Conservation (phyloP, 1,140 invertebrate species). For the Hylaeus volcanicus region DNA sequence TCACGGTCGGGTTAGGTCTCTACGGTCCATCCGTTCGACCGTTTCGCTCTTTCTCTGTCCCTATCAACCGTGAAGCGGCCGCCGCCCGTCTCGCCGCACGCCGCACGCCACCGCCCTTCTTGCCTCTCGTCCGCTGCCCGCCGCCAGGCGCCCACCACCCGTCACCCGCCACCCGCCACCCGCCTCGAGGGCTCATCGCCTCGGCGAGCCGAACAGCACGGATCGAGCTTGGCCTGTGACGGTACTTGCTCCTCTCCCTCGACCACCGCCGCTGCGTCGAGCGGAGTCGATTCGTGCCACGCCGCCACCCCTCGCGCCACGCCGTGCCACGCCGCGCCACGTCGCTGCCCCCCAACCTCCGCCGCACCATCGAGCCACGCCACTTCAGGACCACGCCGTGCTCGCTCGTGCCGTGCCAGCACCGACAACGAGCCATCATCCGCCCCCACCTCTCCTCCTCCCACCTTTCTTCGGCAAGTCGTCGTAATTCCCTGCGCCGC, state of each 20-base stretch:
- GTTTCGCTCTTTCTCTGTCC: conserved; percentile 5
- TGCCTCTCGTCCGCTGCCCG: conserved; percentile 16
- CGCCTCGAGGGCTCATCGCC: conserved; percentile 76
- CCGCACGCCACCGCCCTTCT: conserved; percentile 18
- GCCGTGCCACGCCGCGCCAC: conserved; percentile 64
- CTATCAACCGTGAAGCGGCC: conserved; percentile 23
- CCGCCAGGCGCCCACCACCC: conserved; percentile 9
- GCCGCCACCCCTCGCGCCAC: conserved; percentile 64
- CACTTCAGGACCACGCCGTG: conserved; percentile 10
- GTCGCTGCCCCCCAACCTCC: neutral
- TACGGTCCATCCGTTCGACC: conserved; percentile 17
- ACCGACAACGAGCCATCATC: conserved; percentile 45
- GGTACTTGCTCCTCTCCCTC: conserved; percentile 44
- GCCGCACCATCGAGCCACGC: neutral
- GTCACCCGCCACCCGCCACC: conserved; percentile 21
- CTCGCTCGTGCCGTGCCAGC: conserved; percentile 29
- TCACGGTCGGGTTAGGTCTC: conserved; percentile 10
- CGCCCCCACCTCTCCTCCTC: neutral
- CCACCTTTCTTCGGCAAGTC: conserved; percentile 41
- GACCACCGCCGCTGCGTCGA: neutral
- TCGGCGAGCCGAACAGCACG: conserved; percentile 74
- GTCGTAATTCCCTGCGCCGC: conserved; percentile 54
- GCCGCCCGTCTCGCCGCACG: conserved; percentile 22
- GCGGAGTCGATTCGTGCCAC: conserved; percentile 21
- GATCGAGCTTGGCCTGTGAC: conserved; percentile 62